A percentile compares a stretch with the other conserved stretches of the same genome.
phyloP scores from a whole-genome alignment of 2,113 vertebrate genomes.

The Menidia beryllina region DNA sequence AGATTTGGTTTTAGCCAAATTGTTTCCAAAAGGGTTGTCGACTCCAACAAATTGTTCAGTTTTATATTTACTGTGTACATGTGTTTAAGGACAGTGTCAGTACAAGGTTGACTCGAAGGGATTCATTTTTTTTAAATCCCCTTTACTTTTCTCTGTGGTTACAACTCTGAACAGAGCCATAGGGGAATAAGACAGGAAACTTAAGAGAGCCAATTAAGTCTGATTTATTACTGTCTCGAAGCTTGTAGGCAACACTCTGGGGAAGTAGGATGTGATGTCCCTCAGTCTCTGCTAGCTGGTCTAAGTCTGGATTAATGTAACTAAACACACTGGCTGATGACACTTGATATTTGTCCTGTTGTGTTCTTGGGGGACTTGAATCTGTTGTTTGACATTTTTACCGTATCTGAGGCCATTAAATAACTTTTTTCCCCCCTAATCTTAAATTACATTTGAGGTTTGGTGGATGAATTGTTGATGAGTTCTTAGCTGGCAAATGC shows the following conservation, averaged over 20 bases:
- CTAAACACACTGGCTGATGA: conserved; percentile 5
- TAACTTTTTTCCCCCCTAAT: background rate
- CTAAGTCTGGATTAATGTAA: conserved; percentile 18
- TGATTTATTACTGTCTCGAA: background rate
- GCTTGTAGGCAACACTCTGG: background rate
- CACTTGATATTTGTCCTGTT: conserved; percentile 16
- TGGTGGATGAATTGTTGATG: conserved; percentile 19
- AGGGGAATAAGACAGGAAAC: conserved; percentile 19
- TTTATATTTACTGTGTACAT: conserved; percentile 2
- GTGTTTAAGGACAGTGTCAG: background rate
- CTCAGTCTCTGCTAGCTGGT: background rate
- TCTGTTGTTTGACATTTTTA: background rate
- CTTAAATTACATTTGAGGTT: conserved; percentile 28
- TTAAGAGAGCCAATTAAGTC: conserved; percentile 44
- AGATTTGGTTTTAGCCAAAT: background rate
- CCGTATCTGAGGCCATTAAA: background rate
- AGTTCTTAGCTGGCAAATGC: conserved; percentile 31
- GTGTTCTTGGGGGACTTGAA: conserved; percentile 8
- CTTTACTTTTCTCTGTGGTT: background rate
- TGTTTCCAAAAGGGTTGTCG: conserved; percentile 5
- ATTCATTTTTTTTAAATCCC: conserved; percentile 7
- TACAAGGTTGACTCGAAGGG: background rate
- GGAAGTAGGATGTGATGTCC: conserved; percentile 17
- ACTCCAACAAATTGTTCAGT: background rate
- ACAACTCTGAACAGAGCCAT: conserved; percentile 10